Percentiles rank a stretch among this genome's conserved stretches.
Conservation (phyloP, 2,888 invertebrate species). For the Anarsia innoxiella region DNA sequence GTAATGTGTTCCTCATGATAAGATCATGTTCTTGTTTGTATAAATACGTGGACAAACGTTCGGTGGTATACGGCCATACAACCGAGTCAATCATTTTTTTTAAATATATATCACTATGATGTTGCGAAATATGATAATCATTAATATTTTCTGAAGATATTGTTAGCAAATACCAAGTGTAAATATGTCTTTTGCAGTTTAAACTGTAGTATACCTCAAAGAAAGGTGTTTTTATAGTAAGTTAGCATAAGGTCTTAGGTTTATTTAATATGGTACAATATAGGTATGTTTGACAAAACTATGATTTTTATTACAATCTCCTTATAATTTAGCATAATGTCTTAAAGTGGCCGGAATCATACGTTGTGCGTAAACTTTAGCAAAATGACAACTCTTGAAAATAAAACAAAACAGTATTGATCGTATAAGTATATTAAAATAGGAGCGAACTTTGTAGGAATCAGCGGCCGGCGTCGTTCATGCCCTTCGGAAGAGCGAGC, state of each 20-base stretch:
- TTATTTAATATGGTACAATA: constrained; percentile 36
- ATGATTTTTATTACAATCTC: constrained; percentile 18
- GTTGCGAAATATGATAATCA: background rate
- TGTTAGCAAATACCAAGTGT: constrained; percentile 10
- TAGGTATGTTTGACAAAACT: constrained; percentile 29
- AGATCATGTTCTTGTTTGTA: too few relatives aligned
- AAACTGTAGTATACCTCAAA: constrained; percentile 20
- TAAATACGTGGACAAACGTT: too few relatives aligned
- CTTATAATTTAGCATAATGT: too few relatives aligned
- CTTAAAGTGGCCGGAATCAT: background rate
- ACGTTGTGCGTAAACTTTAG: too few relatives aligned
- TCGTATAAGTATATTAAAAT: too few relatives aligned
- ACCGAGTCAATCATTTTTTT: too few relatives aligned
- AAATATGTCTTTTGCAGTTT: constrained; percentile 11
- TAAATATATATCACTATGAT: too few relatives aligned
- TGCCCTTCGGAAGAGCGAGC: constrained; percentile 83
- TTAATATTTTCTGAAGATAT: constrained; percentile 11
- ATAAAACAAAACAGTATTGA: too few relatives aligned
- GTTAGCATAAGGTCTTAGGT: constrained; percentile 22
- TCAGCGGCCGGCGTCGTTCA: constrained; percentile 83
- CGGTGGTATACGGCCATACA: too few relatives aligned
- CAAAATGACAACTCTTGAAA: too few relatives aligned
- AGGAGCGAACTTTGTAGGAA: background rate
- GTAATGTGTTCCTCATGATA: background rate
- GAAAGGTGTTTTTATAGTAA: constrained; percentile 15